phyloP scores from a whole-genome alignment of 2,888 invertebrate species.

The Scaptodrosophila latifasciaeformis region DNA sequence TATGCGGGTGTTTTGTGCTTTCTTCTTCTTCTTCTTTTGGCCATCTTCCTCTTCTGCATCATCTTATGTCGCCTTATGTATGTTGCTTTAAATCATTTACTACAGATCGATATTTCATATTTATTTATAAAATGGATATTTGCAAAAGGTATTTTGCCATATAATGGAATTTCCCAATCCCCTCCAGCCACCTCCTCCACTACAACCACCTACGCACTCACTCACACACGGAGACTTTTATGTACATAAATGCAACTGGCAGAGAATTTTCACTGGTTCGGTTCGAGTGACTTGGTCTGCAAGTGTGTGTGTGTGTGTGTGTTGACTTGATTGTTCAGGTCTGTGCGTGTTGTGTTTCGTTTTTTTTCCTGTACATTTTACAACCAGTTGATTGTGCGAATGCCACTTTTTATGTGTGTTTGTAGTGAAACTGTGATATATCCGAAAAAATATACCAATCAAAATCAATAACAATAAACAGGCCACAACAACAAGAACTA shows the following conservation, averaged over 20 bases:
- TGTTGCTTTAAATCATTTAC: conserved; percentile 39
- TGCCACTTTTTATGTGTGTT: too few relatives aligned
- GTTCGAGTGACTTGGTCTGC: neutral
- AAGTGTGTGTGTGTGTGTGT: too few relatives aligned
- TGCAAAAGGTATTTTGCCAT: conserved; percentile 31
- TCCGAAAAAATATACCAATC: conserved; percentile 3
- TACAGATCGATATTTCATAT: conserved; percentile 45
- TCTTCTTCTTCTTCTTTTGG: too few relatives aligned
- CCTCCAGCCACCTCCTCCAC: conserved; percentile 9
- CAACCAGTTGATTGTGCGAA: too few relatives aligned
- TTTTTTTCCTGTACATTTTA: too few relatives aligned
- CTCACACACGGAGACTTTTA: too few relatives aligned
- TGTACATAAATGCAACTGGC: neutral
- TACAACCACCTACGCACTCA: neutral
- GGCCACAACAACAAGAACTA: too few relatives aligned
- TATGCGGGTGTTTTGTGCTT: too few relatives aligned
- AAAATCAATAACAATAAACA: conserved; percentile 31
- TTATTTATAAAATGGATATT: conserved; percentile 36
- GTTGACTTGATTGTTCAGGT: too few relatives aligned
- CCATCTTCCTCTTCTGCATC: too few relatives aligned
- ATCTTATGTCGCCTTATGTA: too few relatives aligned
- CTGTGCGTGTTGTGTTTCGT: too few relatives aligned
- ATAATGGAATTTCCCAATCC: conserved; percentile 14
- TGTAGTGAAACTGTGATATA: neutral
- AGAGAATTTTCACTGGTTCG: neutral